phyloP scores from a whole-genome alignment of 1,140 invertebrate genomes.

The Mya arenaria region DNA sequence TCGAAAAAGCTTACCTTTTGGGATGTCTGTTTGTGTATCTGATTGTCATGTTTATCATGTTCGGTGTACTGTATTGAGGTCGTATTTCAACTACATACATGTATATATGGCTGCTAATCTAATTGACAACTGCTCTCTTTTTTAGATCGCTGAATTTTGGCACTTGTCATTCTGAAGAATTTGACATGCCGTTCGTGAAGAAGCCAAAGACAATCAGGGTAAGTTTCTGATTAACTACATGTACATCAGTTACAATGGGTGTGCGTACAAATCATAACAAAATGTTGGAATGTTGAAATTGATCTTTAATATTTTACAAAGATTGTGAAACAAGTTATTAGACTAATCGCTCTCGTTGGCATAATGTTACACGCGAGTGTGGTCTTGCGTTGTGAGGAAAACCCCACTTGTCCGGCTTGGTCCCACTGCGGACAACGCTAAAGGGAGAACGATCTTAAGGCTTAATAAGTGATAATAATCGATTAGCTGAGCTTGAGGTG shows the following conservation, averaged over 20 bases:
- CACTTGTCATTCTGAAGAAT: slow-evolving; percentile 57
- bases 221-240: slow-evolving; percentile 26
- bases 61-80: too few species aligned
- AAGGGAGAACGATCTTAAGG: too few species aligned
- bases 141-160: slow-evolving; percentile 62
- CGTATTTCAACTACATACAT: too few species aligned
- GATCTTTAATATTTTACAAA: not conserved
- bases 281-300: not conserved
- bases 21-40: too few species aligned
- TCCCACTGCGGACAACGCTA: too few species aligned
- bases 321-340: not conserved
- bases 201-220: slow-evolving; percentile 62
- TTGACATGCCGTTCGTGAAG: slow-evolving; percentile 56
- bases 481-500: too few species aligned
- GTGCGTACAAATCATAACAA: not conserved
- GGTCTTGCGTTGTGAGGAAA: not conserved
- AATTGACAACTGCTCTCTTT: too few species aligned
- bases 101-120: too few species aligned
- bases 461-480: too few species aligned
- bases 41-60: too few species aligned
- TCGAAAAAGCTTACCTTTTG: too few species aligned
- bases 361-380: not conserved
- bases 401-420: too few species aligned
- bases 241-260: not conserved
- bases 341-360: not conserved